These are phyloP conservation scores for Aleiodes leptofemur DNA, from an alignment of 2,888 invertebrate species.

Conservation along the genomic window DNA sequence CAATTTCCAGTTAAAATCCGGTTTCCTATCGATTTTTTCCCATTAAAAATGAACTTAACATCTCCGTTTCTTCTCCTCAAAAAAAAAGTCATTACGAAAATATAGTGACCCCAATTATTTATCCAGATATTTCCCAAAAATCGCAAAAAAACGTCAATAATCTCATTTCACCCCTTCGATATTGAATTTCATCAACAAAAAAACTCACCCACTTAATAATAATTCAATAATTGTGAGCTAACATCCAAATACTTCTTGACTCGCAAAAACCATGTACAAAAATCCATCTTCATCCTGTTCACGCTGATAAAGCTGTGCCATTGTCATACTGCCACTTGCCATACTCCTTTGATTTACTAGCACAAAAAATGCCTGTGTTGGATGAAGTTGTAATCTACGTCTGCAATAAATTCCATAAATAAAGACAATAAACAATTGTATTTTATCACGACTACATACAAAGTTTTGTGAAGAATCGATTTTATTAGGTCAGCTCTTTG, in stretches of 20 bases:
- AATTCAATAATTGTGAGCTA: constrained; percentile 44
- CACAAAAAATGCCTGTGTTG: constrained; percentile 87
- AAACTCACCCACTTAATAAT: constrained; percentile 36
- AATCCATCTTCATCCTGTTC: constrained; percentile 90
- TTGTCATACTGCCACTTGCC: constrained; percentile 86
- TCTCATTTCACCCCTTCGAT: not conserved
- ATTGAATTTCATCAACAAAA: not conserved
- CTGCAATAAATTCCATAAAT: constrained; percentile 65
- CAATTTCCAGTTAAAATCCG: too few relatives aligned
- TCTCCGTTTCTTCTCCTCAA: too few relatives aligned
- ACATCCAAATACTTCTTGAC: constrained; percentile 90
- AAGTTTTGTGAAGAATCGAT: too few relatives aligned
- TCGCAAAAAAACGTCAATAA: too few relatives aligned
- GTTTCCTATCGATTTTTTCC: too few relatives aligned
- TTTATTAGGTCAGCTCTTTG: too few relatives aligned
- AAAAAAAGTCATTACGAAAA: too few relatives aligned
- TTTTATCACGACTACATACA: too few relatives aligned
- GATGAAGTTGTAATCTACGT: constrained; percentile 79
- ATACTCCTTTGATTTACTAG: constrained; percentile 89
- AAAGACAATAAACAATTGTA: constrained; percentile 21
- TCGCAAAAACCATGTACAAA: constrained; percentile 91
- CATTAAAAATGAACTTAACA: too few relatives aligned
- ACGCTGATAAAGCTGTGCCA: constrained; percentile 88
- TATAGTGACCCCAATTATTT: too few relatives aligned
- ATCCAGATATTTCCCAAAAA: too few relatives aligned